Base-by-base conservation (phyloP, 2,888 invertebrate genomes). In the Ormyrus pomaceus region DNA sequence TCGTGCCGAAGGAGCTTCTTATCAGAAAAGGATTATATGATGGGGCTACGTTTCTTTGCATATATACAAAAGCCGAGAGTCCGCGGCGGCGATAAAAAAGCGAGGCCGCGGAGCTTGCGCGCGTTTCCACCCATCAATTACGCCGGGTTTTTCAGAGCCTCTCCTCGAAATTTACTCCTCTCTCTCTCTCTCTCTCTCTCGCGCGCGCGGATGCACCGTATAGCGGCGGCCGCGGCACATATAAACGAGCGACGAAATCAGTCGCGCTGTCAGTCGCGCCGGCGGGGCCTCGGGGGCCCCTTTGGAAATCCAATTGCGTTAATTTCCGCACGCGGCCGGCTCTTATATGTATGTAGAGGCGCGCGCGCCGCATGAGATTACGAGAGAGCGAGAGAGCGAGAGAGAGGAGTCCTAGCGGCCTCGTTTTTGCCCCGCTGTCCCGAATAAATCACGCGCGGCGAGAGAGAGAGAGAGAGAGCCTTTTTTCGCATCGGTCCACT, bases 401-500 rank as follows among this genome's bases (percentile, higher is more conserved):
- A 51, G 70, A 5, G 10, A 34, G 71, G n/a, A 56, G 69, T 8
- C 55, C 7, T 48, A 65, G 59, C 66, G 51, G 66, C 62, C 50
- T 64, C 34, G 69, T 77, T 77, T 77, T 71, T 71, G 77, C 69
- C 53, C 50, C 19, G 58, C 19, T 65, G 59, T 71, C 65, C 76
- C 64, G 64, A 76, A 77, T 71, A 71, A 77, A 77, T 71, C 71
- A 77, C 71, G 58, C 51, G 10, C 9, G 46, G 46, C 56, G 68
- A 9, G 58, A 13, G 10, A 2, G 6, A 34, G 34, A 34, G 68
- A 11, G 58, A 13, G 10, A 6, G 6, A n/a, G 13, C 11, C 55
- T 53, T 68, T 75, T 13, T 74, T 34, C 34, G 45, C 19, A 62
- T 53, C 53, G 68, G 50, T 13, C 46, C 45, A 62, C 45, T 3